Percentiles rank a stretch among this genome's conserved stretches.
Evolutionary conservation across 2,888 invertebrate species (phyloP).

Genomic region (Brachyptera risi): DNA sequence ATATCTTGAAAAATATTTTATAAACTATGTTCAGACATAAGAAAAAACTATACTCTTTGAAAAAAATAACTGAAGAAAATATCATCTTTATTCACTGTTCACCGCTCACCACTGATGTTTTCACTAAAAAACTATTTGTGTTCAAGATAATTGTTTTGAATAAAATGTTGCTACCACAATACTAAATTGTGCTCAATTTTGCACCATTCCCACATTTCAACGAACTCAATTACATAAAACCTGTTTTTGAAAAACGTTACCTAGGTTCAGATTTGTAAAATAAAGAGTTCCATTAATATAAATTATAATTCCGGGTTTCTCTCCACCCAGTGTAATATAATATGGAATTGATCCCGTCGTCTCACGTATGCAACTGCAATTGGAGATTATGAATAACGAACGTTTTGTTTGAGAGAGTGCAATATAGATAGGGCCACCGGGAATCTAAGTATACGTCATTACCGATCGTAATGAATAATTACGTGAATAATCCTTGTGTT

Average conservation of each 20-base stretch:
- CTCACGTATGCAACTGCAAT: too few species aligned
- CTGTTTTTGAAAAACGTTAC: neutral
- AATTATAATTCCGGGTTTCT: constrained; percentile 1
- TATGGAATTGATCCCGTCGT: too few species aligned
- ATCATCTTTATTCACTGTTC: too few species aligned
- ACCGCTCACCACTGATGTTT: too few species aligned
- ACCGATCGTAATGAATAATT: constrained; percentile 19
- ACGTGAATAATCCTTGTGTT: constrained; percentile 1
- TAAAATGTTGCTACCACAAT: neutral
- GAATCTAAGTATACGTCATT: constrained; percentile 19
- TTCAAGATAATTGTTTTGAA: neutral
- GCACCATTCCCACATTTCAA: neutral
- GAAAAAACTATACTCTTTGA: too few species aligned
- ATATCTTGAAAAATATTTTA: too few species aligned
- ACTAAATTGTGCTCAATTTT: neutral
- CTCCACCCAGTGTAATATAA: too few species aligned
- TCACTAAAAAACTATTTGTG: too few species aligned
- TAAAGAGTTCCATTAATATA: neutral
- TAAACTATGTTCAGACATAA: too few species aligned
- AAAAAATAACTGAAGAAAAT: too few species aligned
- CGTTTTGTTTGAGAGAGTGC: too few species aligned
- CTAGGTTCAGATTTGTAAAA: neutral
- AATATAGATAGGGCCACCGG: neutral
- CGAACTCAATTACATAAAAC: constrained; percentile 5
- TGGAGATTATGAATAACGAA: too few species aligned